Base-by-base conservation (phyloP, 2,113 vertebrate genomes). In the Oncorhynchus nerka region DNA sequence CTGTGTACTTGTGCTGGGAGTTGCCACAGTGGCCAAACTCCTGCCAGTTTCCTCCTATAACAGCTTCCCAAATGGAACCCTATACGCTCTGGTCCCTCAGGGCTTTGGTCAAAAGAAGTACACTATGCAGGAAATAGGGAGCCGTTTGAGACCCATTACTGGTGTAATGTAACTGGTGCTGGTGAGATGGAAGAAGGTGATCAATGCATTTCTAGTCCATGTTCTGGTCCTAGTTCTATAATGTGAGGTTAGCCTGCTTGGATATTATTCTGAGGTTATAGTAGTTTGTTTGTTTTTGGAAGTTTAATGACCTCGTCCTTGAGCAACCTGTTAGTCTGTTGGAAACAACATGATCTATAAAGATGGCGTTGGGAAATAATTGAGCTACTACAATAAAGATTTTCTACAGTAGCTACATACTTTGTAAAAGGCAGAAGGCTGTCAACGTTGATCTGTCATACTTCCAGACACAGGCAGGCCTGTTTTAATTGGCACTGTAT, bases 11-110 rank as follows among this genome's bases (percentile, higher is more conserved):
- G 59, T 62, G 7, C n/a, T 13, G 74, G 75, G 80, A 85, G 77
- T 84, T 85, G 74, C 32, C 75, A 66, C 65, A 61, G 74, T 71
- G 78, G 83, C 57, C 70, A 68, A 62, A 76, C 65, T 66, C 81
- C 30, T 57, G 79, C 70, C 68, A 75, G 79, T 82, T 77, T 87
- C 73, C 73, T 81, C 39, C 39, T 48, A 74, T 73, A 51, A 66
- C 68, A 70, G 20, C 30, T n/a, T 45, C 39, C 39, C 39, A 45
- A 55, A 55, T 55, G 51, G 16, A 5, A 55, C 51, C 4, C 51
- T 19, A 55, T 55, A 55, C 16, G 1, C 51, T 19, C 51, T 55
- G 16, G 3, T 55, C 15, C 51, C 51, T 19, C 16, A 19, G 51
- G 16, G 15, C 51, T 19, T 4, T 55, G 51, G 51, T 55, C 16